phyloP scores from a whole-genome alignment of 2,797 vertebrate genomes.

The Naso thynnoides region DNA sequence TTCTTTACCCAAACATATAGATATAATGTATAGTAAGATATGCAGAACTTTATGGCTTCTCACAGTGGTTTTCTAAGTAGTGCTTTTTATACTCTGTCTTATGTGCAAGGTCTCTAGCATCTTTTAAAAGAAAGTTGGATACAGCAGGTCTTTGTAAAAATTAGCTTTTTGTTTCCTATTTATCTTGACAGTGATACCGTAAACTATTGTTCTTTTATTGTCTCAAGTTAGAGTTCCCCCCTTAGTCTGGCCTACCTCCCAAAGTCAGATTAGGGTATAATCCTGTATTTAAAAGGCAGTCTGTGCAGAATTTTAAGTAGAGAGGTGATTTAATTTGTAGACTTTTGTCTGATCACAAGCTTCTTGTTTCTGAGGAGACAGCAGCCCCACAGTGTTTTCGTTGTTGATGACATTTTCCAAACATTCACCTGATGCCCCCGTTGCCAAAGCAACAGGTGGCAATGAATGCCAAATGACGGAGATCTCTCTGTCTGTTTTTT shows the following conservation, averaged over 20 bases:
- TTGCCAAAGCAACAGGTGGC: slow-evolving; percentile 69
- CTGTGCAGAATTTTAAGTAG: slow-evolving; percentile 31
- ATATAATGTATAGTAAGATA: background rate
- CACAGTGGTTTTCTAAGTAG: background rate
- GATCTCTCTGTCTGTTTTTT: slow-evolving; percentile 31
- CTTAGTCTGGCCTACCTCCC: slow-evolving; percentile 12
- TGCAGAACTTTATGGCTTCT: background rate
- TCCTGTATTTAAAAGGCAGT: slow-evolving; percentile 4
- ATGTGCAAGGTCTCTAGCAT: background rate
- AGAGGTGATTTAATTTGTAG: slow-evolving; percentile 22
- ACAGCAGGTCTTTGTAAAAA: background rate
- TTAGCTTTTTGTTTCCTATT: background rate
- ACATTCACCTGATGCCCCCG: slow-evolving; percentile 45
- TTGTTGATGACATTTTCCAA: slow-evolving; percentile 63
- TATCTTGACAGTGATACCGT: background rate
- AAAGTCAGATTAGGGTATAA: slow-evolving; percentile 28
- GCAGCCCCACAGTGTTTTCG: slow-evolving; percentile 43
- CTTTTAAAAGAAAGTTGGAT: too few relatives aligned
- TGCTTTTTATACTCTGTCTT: background rate
- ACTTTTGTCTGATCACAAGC: slow-evolving; percentile 16
- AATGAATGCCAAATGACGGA: slow-evolving; percentile 34
- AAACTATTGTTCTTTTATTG: slow-evolving; percentile 8
- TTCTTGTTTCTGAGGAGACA: slow-evolving; percentile 27
- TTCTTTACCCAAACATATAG: background rate
- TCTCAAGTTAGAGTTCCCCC: background rate